A percentile compares a stretch with the other conserved stretches of the same genome.
phyloP scores from a whole-genome alignment of 2,888 invertebrate species.

The Callinectes sapidus region DNA sequence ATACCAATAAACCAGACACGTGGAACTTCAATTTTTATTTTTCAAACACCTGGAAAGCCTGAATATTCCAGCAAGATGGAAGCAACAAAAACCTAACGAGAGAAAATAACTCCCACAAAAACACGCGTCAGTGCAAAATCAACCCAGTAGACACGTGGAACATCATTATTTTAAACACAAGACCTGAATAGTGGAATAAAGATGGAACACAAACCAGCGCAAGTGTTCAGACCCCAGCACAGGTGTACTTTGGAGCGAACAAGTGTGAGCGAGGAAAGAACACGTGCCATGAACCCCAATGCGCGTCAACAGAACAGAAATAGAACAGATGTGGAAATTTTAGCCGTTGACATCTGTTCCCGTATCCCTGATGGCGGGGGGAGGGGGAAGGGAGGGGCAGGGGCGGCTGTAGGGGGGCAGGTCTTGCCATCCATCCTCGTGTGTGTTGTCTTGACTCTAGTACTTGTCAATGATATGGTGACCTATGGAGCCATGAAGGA shows the following conservation, averaged over 20 bases:
- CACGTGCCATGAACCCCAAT: background rate
- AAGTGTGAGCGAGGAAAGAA: background rate
- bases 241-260: background rate
- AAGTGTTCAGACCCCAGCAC: background rate
- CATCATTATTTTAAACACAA: too few species aligned
- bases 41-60: too few species aligned
- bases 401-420: background rate
- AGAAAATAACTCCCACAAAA: too few species aligned
- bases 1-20: background rate
- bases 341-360: background rate
- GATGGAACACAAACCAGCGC: background rate
- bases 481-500: background rate
- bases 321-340: background rate
- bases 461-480: conserved; percentile 26
- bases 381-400: background rate
- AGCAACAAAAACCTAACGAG: too few species aligned
- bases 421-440: background rate
- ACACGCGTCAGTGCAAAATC: too few species aligned
- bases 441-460: background rate
- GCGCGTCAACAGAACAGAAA: background rate
- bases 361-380: background rate
- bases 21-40: background rate
- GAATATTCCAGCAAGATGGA: too few species aligned
- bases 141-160: too few species aligned
- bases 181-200: too few species aligned